Conservation (phyloP, 2,888 invertebrate species). For the Himalopsyche kuldschensis region DNA sequence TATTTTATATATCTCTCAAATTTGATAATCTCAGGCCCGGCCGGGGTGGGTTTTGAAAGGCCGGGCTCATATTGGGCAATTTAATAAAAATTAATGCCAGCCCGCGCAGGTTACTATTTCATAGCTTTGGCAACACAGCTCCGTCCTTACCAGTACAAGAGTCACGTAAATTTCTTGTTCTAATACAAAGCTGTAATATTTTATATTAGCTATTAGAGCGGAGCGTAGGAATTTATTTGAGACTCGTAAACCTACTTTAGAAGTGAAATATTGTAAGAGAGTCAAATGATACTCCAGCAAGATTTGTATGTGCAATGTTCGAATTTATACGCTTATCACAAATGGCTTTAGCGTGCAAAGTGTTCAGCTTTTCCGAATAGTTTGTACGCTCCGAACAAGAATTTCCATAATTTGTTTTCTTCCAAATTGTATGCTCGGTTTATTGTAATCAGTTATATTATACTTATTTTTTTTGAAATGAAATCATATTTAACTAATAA, state of each 20-base stretch:
- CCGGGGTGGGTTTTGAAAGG: too few relatives aligned
- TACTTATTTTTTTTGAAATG: neutral
- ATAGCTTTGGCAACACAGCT: neutral
- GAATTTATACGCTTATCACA: neutral
- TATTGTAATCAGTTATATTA: neutral
- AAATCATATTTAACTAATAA: neutral
- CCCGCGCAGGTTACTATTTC: neutral
- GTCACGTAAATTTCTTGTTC: slow-evolving; percentile 1
- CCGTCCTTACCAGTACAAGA: neutral
- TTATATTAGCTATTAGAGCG: neutral
- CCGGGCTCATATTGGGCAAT: too few relatives aligned
- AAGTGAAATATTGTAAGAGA: neutral
- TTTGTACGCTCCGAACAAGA: neutral
- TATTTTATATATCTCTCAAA: too few relatives aligned
- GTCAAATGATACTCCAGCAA: neutral
- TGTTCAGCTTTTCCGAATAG: neutral
- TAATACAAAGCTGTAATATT: neutral
- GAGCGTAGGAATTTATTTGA: slow-evolving; percentile 3
- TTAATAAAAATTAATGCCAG: too few relatives aligned
- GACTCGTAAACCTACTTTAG: slow-evolving; percentile 1
- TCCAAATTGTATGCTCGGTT: neutral
- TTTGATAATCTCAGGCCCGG: too few relatives aligned
- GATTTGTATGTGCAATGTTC: slow-evolving; percentile 1
- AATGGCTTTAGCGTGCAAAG: neutral
- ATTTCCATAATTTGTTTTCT: neutral